Conservation (phyloP, 2,797 vertebrate genomes). For the Gila robusta region DNA sequence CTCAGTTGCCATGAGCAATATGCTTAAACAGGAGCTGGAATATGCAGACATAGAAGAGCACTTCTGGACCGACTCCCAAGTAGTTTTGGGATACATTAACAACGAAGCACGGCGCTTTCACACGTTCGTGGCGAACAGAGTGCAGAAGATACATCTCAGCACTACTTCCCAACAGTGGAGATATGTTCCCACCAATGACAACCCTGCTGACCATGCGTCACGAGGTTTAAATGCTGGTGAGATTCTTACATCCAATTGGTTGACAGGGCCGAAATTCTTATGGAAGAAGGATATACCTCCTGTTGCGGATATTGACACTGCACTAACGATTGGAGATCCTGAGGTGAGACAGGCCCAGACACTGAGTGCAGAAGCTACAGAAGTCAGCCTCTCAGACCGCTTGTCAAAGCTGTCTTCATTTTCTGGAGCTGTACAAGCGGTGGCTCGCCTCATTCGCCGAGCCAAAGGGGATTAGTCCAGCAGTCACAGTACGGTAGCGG, state of each 20-base stretch:
- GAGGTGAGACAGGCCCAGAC: neutral
- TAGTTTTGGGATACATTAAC: conserved; percentile 6
- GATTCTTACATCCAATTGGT: conserved; percentile 9
- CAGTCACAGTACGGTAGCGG: neutral
- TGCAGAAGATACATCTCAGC: conserved; percentile 20
- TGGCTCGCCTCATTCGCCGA: neutral
- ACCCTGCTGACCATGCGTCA: neutral
- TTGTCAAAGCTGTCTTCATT: conserved; percentile 18
- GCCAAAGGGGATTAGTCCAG: neutral
- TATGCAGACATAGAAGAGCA: neutral
- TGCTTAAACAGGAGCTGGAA: neutral
- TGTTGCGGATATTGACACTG: neutral
- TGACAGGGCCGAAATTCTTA: conserved; percentile 4
- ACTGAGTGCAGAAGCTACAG: neutral
- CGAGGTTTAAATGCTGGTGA: neutral
- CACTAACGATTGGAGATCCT: neutral
- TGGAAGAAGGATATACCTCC: neutral
- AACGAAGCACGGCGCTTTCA: neutral
- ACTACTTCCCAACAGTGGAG: conserved; percentile 3
- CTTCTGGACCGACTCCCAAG: conserved; percentile 15
- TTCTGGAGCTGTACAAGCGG: neutral
- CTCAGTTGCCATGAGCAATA: neutral
- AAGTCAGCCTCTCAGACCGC: neutral
- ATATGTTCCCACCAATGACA: neutral
- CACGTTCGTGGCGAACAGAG: conserved; percentile 13